Evolutionary conservation across 2,888 invertebrate species (phyloP), one percentile per base, ranked within the genome.

Genomic region (Geotrupes spiniger): DNA sequence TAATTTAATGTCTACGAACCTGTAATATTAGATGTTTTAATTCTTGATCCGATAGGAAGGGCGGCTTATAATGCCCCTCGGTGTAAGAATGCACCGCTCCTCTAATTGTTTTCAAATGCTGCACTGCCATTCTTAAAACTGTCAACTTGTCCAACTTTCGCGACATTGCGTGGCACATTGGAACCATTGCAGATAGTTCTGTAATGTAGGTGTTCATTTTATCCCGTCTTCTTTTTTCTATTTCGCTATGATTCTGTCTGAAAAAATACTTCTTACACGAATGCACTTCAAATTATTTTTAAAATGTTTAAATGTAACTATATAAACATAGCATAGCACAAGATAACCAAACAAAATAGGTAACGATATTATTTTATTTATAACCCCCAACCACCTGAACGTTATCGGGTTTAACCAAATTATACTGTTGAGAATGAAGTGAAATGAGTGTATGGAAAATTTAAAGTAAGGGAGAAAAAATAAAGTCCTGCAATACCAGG

Each of bases 191-290:
- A 42, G 92, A 89, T 47, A 96, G 72, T 71, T 96, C 93, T 2
- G 87, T 83, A 61, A 96, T 95, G 73, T 93, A 94, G 0, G 89
- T 90, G 76, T 96, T 96, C 94, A 96, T 96, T 75, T 95, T 96
- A 72, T 96, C 94, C 21, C 96, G 80, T 0, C 96, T 80, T 0
- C 95, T 78, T 71, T 96, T 96, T 74, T 96, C 95, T 52, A 96
- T 95, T 75, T 95, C 94, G 72, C 94, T 94, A 75, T 96, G 96
- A 74, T 94, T 95, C 74, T 94, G 94, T 64, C 93, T 93, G 71
- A n/a, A 68, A 65, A 53, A 44, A 26, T 21, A n/a, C n/a, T n/a
- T n/a, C n/a, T n/a, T n/a, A n/a, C n/a, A n/a, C n/a, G n/a, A n/a
- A n/a, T n/a, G n/a, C n/a, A n/a, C n/a, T n/a, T n/a, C n/a, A n/a